These are phyloP conservation scores for Micrasema longulum DNA, from an alignment of 1,140 invertebrate species.

Conservation along the genomic window DNA sequence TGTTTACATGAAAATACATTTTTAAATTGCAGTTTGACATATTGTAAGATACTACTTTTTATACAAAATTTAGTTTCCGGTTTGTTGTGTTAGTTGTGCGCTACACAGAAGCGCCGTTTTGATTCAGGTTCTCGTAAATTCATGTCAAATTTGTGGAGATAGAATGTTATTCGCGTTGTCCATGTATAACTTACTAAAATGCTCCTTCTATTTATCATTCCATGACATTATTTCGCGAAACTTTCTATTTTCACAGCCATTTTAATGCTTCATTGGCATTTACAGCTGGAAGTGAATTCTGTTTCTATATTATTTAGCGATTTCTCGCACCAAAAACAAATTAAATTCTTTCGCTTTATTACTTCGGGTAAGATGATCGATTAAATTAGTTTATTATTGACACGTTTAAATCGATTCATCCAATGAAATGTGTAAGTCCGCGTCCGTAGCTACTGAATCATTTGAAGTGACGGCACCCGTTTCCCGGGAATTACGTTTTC, in stretches of 20 bases:
- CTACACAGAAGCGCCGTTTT: too few relatives aligned
- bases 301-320: conserved; percentile 1
- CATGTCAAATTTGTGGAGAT: background rate
- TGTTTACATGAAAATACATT: too few relatives aligned
- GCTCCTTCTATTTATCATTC: conserved; percentile 36
- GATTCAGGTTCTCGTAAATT: too few relatives aligned
- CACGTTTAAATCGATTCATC: too few relatives aligned
- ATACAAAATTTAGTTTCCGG: too few relatives aligned
- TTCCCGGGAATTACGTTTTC: conserved; percentile 1
- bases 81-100: too few relatives aligned
- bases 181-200: conserved; percentile 20
- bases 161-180: background rate
- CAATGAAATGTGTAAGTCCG: too few relatives aligned
- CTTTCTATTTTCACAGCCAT: conserved; percentile 38
- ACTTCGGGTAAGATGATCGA: too few relatives aligned
- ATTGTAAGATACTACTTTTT: too few relatives aligned
- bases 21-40: too few relatives aligned
- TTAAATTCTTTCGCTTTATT: background rate
- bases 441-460: conserved; percentile 4
- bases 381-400: too few relatives aligned
- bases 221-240: conserved; percentile 34
- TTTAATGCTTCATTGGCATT: conserved; percentile 38
- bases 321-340: conserved; percentile 4
- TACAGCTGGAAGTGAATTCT: conserved; percentile 23
- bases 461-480: background rate